Percentiles rank a stretch among this genome's conserved stretches.
Evolutionary conservation across 1,140 invertebrate genomes (phyloP).

Genomic region (Melitaea cinxia): DNA sequence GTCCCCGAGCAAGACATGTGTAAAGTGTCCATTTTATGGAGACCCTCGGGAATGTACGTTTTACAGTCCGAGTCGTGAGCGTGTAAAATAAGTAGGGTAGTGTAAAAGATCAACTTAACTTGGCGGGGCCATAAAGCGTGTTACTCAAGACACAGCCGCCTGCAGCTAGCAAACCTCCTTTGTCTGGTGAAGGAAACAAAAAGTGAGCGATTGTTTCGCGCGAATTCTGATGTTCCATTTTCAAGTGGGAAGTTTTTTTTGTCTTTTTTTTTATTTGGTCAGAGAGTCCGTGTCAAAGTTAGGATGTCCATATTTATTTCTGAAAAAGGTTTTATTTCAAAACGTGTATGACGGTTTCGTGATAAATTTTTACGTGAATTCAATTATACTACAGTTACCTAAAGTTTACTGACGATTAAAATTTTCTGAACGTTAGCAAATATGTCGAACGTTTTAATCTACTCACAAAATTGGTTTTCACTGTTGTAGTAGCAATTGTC

Average conservation of each 20-base stretch:
- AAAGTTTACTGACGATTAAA: too few species aligned
- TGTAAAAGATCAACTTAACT: constrained; percentile 38
- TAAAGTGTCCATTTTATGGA: constrained; percentile 49
- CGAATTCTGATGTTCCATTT: constrained; percentile 51
- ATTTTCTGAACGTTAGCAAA: too few species aligned
- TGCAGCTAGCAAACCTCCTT: constrained; percentile 52
- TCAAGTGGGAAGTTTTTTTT: constrained; percentile 35
- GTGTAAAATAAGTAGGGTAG: constrained; percentile 27
- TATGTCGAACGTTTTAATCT: too few species aligned
- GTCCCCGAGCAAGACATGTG: constrained; percentile 55
- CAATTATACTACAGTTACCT: too few species aligned
- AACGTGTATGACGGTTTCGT: constrained; percentile 2
- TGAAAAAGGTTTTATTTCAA: constrained; percentile 17
- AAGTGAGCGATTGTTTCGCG: constrained; percentile 63
- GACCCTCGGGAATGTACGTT: constrained; percentile 34
- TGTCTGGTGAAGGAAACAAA: constrained; percentile 51
- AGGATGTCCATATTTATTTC: constrained; percentile 22
- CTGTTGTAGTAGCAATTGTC: too few species aligned
- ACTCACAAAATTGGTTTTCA: too few species aligned
- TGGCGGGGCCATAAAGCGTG: constrained; percentile 51
- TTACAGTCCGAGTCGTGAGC: constrained; percentile 7
- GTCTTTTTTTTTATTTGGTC: constrained; percentile 34
- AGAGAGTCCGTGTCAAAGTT: constrained; percentile 17
- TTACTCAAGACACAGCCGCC: constrained; percentile 56
- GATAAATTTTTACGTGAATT: constrained; percentile 4